Evolutionary conservation across 2,113 vertebrate species (phyloP).

Genomic region (Dipodomys ordii): DNA sequence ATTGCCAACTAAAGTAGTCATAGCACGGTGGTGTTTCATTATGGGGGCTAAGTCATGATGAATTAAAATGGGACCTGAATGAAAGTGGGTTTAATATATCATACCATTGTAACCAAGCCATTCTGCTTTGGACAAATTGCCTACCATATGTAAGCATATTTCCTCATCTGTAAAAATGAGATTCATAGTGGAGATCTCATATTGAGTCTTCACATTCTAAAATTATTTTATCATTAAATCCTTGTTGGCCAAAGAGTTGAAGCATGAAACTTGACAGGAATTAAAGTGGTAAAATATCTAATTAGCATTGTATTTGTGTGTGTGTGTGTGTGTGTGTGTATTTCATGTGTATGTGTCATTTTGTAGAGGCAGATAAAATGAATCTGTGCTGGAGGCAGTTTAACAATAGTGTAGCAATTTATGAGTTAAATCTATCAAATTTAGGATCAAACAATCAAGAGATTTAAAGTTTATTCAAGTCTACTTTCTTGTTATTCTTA

Average conservation of each 20-base stretch:
- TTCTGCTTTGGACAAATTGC: neutral
- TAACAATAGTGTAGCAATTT: conserved; percentile 5
- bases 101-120: neutral
- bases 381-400: neutral
- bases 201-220: neutral
- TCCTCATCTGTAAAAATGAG: neutral
- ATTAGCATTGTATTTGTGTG: neutral
- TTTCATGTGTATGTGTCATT: neutral
- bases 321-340: neutral
- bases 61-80: neutral
- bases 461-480: neutral
- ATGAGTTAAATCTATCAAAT: conserved; percentile 41
- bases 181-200: neutral
- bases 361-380: neutral
- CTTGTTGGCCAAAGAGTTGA: neutral
- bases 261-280: neutral
- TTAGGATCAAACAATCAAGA: conserved; percentile 52
- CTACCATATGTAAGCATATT: neutral
- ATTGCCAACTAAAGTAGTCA: neutral
- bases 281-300: neutral
- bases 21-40: neutral
- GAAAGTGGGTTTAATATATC: neutral
- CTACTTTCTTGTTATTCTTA: conserved; percentile 49
- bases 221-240: neutral
- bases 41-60: neutral